A percentile compares a stretch with the other conserved stretches of the same genome.
Evolutionary conservation across 1,140 invertebrate species (phyloP).

Genomic region (Aphaenogaster ashmeadi): DNA sequence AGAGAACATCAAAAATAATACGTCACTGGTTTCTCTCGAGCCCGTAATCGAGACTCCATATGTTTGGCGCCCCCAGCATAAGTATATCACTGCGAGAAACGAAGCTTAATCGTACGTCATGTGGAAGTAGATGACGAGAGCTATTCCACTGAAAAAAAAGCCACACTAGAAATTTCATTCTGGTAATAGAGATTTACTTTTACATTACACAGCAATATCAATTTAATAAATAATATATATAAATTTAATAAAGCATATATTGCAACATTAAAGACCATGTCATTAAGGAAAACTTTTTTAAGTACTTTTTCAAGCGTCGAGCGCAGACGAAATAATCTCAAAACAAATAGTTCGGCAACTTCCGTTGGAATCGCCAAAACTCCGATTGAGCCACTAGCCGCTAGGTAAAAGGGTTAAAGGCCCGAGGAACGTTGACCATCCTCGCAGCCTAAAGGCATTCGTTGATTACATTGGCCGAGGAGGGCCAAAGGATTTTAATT

Average conservation of each 20-base stretch:
- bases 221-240: conserved; percentile 19
- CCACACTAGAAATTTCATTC: background rate
- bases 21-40: conserved; percentile 36
- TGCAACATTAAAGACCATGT: background rate
- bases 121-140: conserved; percentile 65
- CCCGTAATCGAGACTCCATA: conserved; percentile 45
- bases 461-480: conserved; percentile 83
- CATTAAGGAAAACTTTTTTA: background rate
- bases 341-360: background rate
- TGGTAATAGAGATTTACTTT: background rate
- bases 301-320: background rate
- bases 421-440: conserved; percentile 81
- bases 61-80: conserved; percentile 52
- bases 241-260: background rate
- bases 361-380: background rate
- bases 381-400: conserved; percentile 8
- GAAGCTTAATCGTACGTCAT: conserved; percentile 63
- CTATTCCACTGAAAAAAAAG: conserved; percentile 11
- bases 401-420: conserved; percentile 70
- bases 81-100: conserved; percentile 57
- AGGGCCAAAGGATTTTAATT: conserved; percentile 86
- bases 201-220: background rate
- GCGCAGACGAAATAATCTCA: background rate
- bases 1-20: conserved; percentile 40
- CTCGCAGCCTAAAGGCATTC: conserved; percentile 83